Base-by-base conservation (phyloP, 2,797 vertebrate species). In the Falco berigora region DNA sequence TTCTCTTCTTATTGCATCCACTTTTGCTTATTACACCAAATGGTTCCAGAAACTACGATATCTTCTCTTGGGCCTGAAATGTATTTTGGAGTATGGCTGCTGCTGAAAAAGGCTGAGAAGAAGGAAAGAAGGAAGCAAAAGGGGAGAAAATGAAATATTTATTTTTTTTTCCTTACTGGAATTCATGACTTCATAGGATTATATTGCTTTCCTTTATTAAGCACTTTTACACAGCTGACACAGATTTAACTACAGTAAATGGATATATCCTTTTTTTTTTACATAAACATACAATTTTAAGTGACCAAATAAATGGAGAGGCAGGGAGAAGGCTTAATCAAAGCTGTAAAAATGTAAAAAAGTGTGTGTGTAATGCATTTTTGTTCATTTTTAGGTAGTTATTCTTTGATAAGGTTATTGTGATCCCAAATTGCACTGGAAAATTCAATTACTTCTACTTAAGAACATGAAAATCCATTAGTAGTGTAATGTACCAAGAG, bases 381-480 rank as follows among this genome's bases (percentile, higher is more conserved):
- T 88, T 83, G 10, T 72, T 92, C 68, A 88, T 64, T 96, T 96
- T 92, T 81, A 78, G 50, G n/a, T 58, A 77, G 53, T 66, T 95
- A 95, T 75, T 90, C 5, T 90, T 72, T 93, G 68, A 94, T 95
- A 50, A 6, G 28, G 14, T 90, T 75, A 90, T 96, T 90, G 86
- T 64, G 72, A 88, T 95, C 94, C 85, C 71, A 88, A 88, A 68
- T 78, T 77, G 53, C 24, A 80, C 50, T 9, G 16, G 14, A 58
- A 92, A 94, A 86, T 92, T 88, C 34, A 92, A 83, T 91, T 94
- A 42, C 56, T 90, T 86, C 53, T 71, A 55, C 58, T 42, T 62
- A 68, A 67, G 23, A 71, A 64, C 14, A 44, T 75, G 82, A 88
- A 86, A 92, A 95, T 69, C 52, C 5, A 4, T 62, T 80, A 80